Evolutionary conservation across 2,113 vertebrate species (phyloP).

Genomic region (Odobenus rosmarus): DNA sequence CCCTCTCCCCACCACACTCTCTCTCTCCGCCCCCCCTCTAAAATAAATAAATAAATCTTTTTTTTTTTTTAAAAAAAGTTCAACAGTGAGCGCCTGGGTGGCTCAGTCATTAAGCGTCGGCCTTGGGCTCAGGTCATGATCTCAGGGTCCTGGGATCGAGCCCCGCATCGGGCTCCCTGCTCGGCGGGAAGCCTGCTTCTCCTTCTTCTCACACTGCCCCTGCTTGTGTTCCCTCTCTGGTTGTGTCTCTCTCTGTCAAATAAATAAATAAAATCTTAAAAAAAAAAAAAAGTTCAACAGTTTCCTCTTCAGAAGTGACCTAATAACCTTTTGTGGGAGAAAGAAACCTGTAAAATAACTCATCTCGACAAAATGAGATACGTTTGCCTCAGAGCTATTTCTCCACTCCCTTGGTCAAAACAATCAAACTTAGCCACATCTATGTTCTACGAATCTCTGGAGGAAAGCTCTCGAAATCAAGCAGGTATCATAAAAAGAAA

Average conservation of each 20-base stretch:
- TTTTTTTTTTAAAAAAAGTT: too few relatives aligned
- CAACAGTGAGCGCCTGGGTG: too few relatives aligned
- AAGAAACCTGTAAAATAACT: background rate
- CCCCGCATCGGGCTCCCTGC: too few relatives aligned
- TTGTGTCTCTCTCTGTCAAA: too few relatives aligned
- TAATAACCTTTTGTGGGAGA: conserved; percentile 3
- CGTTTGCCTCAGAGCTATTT: conserved; percentile 17
- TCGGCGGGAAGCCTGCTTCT: too few relatives aligned
- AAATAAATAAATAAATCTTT: background rate
- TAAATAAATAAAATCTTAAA: background rate
- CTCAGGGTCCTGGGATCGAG: too few relatives aligned
- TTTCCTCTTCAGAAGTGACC: background rate
- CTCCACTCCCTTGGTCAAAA: background rate
- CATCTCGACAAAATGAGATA: background rate
- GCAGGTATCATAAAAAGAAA: conserved; percentile 3
- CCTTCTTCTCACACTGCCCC: too few relatives aligned
- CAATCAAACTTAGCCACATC: background rate
- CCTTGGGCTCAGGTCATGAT: too few relatives aligned
- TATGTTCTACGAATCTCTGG: background rate
- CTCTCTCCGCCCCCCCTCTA: too few relatives aligned
- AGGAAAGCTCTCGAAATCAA: conserved; percentile 10
- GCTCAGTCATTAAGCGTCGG: too few relatives aligned
- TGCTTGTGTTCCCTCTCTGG: background rate
- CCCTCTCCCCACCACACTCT: too few relatives aligned
- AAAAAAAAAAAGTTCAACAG: background rate